phyloP scores from a whole-genome alignment of 2,797 vertebrate species.

The Margarornis squamiger region DNA sequence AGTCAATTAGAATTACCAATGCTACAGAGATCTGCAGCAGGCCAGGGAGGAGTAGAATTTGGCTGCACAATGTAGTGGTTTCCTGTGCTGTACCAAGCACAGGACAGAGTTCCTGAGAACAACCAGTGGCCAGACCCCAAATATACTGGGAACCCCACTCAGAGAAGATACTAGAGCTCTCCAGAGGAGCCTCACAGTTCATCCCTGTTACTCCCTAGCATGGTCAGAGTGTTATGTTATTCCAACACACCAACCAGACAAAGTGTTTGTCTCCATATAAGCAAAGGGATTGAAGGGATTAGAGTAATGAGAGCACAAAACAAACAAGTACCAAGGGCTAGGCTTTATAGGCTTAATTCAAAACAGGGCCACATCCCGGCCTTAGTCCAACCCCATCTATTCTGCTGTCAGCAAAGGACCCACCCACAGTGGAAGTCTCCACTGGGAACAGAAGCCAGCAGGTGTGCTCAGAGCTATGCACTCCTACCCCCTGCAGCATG shows the following conservation, averaged over 20 bases:
- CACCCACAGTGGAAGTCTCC: neutral
- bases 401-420: neutral
- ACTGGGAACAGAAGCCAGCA: neutral
- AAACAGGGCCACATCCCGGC: neutral
- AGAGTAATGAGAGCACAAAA: constrained; percentile 40
- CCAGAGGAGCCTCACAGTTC: neutral
- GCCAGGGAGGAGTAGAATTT: neutral
- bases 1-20: rapidly evolving
- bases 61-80: neutral
- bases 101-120: neutral
- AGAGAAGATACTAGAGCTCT: neutral
- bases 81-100: neutral
- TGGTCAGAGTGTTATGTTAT: rapidly evolving
- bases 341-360: neutral
- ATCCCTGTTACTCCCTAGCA: neutral
- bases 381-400: neutral
- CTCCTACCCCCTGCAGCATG: neutral
- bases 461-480: rapidly evolving
- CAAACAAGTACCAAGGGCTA: constrained; percentile 7
- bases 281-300: constrained; percentile 29
- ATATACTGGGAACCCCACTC: neutral
- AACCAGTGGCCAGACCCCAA: neutral
- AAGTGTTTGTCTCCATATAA: neutral
- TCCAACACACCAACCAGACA: neutral
- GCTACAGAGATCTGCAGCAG: neutral